These are phyloP conservation scores for Tortrix viridana DNA, from an alignment of 2,888 invertebrate genomes.

Conservation along the genomic window DNA sequence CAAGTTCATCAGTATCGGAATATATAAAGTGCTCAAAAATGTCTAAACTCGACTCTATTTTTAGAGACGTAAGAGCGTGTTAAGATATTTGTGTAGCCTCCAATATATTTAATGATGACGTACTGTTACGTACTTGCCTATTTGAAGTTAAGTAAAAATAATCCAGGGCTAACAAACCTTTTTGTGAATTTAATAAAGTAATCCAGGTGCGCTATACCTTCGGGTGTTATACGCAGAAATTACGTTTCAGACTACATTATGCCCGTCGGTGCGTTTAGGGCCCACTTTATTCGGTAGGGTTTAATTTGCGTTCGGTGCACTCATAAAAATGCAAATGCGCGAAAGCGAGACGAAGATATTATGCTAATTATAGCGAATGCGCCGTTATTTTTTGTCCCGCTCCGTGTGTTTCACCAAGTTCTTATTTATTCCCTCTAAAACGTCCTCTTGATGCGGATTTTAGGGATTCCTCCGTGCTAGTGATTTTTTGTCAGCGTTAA, in stretches of 20 bases:
- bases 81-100: too few species aligned
- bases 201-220: slow-evolving; percentile 23
- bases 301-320: slow-evolving; percentile 49
- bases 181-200: slow-evolving; percentile 13
- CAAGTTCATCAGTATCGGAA: too few species aligned
- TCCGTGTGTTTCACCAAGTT: slow-evolving; percentile 22
- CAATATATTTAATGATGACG: too few species aligned
- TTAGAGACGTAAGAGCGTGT: too few species aligned
- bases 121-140: not conserved
- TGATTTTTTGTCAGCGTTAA: slow-evolving; percentile 7
- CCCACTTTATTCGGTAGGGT: slow-evolving; percentile 9
- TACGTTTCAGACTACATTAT: slow-evolving; percentile 10
- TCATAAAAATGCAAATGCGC: slow-evolving; percentile 62
- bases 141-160: not conserved
- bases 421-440: slow-evolving; percentile 21
- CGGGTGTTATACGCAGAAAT: slow-evolving; percentile 2
- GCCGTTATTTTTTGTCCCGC: slow-evolving; percentile 31
- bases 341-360: slow-evolving; percentile 34
- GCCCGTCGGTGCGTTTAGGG: slow-evolving; percentile 3
- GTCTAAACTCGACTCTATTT: too few species aligned
- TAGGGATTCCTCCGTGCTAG: slow-evolving; percentile 1
- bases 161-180: slow-evolving; percentile 11
- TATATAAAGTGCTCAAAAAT: too few species aligned
- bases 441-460: not conserved
- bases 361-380: slow-evolving; percentile 39